Evolutionary conservation across 2,113 vertebrate genomes (phyloP).

Genomic region (Elaphurus davidianus): DNA sequence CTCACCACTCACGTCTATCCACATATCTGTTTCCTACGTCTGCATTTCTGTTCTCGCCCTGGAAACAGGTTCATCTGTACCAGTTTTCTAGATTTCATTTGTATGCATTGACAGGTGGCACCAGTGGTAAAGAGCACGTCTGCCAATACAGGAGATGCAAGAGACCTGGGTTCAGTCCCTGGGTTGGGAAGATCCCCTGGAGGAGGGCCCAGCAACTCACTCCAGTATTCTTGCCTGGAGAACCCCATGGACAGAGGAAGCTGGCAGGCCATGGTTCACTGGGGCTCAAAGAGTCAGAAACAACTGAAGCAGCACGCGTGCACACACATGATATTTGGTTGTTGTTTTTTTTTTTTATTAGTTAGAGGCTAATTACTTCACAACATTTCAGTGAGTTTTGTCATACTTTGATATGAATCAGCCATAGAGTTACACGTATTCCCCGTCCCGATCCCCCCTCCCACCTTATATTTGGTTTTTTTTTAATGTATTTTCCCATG

Average conservation of each 20-base stretch:
- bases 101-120: not conserved
- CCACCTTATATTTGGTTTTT: too few species aligned
- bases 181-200: not conserved
- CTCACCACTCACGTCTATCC: not conserved
- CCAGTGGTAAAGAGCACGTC: not conserved
- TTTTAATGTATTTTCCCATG: not conserved
- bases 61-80: not conserved
- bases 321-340: rapidly evolving
- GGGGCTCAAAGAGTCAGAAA: not conserved
- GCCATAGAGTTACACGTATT: too few species aligned
- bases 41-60: not conserved
- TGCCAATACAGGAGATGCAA: not conserved
- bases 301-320: not conserved
- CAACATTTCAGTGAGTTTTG: too few species aligned
- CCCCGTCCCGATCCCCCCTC: too few species aligned
- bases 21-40: not conserved
- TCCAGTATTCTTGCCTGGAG: not conserved
- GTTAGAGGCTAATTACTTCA: too few species aligned
- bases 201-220: not conserved
- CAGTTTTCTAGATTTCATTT: not conserved
- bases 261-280: not conserved
- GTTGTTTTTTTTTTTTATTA: too few species aligned
- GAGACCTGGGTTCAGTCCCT: not conserved
- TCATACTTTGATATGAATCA: too few species aligned
- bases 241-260: not conserved